Evolutionary conservation across 2,113 vertebrate genomes (phyloP).

Genomic region (Turdus rufiventris): DNA sequence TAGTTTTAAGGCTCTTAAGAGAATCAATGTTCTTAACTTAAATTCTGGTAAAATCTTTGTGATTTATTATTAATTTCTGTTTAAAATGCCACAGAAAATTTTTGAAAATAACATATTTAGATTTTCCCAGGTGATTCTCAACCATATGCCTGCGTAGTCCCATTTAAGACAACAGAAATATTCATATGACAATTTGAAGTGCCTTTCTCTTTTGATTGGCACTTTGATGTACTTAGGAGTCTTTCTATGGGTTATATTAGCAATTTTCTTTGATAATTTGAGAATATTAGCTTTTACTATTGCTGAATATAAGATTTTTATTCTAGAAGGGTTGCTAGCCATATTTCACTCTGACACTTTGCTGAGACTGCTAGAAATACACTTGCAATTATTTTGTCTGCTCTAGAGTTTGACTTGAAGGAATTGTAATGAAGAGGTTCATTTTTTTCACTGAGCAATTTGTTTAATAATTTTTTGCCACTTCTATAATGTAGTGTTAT

Average conservation of each 20-base stretch:
- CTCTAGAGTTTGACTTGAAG: neutral
- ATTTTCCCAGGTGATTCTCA: neutral
- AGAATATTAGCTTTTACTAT: neutral
- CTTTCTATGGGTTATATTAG: neutral
- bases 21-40: neutral
- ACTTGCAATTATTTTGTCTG: neutral
- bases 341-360: neutral
- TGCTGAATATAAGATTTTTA: neutral
- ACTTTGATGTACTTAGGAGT: neutral
- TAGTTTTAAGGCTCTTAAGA: neutral
- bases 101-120: neutral
- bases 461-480: neutral
- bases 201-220: neutral
- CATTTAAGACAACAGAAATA: neutral
- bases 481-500: neutral
- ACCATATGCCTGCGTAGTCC: neutral
- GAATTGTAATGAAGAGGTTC: neutral
- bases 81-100: neutral
- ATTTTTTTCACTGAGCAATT: neutral
- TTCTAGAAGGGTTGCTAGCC: neutral
- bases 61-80: neutral
- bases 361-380: neutral
- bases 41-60: neutral
- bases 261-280: neutral
- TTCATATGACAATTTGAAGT: neutral